Base-by-base conservation (phyloP, 2,113 vertebrate genomes). In the Ia io region DNA sequence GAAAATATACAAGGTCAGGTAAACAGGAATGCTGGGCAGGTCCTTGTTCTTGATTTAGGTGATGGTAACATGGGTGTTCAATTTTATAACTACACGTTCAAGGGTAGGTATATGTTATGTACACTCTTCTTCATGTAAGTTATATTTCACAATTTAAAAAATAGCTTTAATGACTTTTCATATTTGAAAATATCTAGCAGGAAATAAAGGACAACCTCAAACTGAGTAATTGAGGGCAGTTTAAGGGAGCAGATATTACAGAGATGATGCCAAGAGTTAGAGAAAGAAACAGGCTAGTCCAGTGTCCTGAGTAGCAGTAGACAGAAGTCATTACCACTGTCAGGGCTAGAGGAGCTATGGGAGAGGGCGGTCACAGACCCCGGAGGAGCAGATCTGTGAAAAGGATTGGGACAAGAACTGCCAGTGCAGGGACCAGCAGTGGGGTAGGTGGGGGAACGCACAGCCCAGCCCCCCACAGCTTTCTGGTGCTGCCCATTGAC, bases 101-200 rank as follows among this genome's bases (percentile, higher is more conserved):
- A n/a, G 20, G 44, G 16, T 16, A 83, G 77, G 37, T 32, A 11
- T 13, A 37, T 85, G 42, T 9, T n/a, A 25, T 23, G 9, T 4
- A 20, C 0, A 16, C 4, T 89, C 76, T 67, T 89, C 40, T 61
- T 84, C 49, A 16, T 25, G 9, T 37, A 51, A 84, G 20, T 90
- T 84, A 7, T 20, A 69, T 17, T 84, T 84, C 86, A 84, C 14
- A 77, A 84, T 37, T 63, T 76, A 37, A 69, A 37, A 69, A 59
- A 37, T 13, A 30, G 4, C 59, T 84, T 59, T 47, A 32, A 13
- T 67, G 32, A 10, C 49, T 59, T 84, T 84, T 44, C 74, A 90
- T 44, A 18, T 25, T 13, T 84, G 79, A 32, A 28, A 51, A 84
- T 49, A 40, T 47, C 47, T 70, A 40, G 25, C 10, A 71, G 51